Evolutionary conservation across 1,140 invertebrate species (phyloP).

Genomic region (Epicauta chinensis): DNA sequence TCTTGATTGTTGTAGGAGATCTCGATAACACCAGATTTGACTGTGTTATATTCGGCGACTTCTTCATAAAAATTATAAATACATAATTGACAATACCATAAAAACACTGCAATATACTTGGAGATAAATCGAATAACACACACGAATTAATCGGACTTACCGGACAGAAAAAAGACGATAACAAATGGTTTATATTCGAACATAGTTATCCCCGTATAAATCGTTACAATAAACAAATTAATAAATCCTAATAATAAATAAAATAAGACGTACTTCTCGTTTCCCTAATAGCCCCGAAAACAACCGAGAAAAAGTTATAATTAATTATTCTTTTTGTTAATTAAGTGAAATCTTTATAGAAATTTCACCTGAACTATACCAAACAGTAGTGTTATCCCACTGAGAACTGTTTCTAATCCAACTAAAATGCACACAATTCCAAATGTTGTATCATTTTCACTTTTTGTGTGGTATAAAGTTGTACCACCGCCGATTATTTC

Average conservation of each 20-base stretch:
- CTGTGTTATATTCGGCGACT: conserved; percentile 21
- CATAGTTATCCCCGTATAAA: conserved; percentile 19
- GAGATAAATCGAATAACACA: neutral
- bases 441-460: neutral
- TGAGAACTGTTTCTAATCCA: neutral
- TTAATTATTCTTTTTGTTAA: neutral
- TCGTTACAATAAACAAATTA: conserved; percentile 18
- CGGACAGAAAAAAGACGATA: conserved; percentile 5
- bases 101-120: conserved; percentile 7
- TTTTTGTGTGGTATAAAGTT: no score
- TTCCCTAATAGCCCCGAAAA: conserved; percentile 19
- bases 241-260: conserved; percentile 22
- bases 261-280: conserved; percentile 19
- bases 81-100: conserved; percentile 20
- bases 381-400: neutral
- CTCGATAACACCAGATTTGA: conserved; percentile 24
- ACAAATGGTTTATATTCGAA: conserved; percentile 16
- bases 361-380: neutral
- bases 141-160: conserved; percentile 1
- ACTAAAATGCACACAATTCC: neutral
- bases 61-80: conserved; percentile 23
- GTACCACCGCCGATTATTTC: no score
- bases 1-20: conserved; percentile 16
- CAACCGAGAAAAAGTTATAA: no score
- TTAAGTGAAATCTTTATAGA: neutral